These are phyloP conservation scores for Pterostichus niger DNA, from an alignment of 2,888 invertebrate species.

Conservation along the genomic window DNA sequence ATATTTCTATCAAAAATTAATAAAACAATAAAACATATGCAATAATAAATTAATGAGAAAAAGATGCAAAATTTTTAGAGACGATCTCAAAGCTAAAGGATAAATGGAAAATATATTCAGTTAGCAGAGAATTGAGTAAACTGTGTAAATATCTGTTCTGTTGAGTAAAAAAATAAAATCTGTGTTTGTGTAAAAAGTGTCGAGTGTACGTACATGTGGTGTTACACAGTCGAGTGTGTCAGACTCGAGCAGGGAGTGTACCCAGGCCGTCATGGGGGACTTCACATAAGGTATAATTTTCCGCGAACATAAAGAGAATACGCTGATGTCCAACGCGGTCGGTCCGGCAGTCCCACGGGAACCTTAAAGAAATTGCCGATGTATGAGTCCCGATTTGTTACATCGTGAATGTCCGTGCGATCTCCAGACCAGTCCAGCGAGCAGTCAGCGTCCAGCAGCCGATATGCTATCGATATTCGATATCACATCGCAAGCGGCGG, in stretches of 20 bases:
- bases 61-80: too few species aligned
- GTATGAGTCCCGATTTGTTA: slow-evolving; percentile 76
- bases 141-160: too few species aligned
- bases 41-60: too few species aligned
- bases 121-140: too few species aligned
- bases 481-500: slow-evolving; percentile 9
- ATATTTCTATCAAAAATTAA: too few species aligned
- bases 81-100: too few species aligned
- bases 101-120: too few species aligned
- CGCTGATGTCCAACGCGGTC: slow-evolving; percentile 75
- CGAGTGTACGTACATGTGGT: not conserved
- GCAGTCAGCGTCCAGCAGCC: not conserved
- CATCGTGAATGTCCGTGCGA: slow-evolving; percentile 69
- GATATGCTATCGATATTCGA: slow-evolving; percentile 51
- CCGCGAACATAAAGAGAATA: slow-evolving; percentile 77
- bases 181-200: not conserved
- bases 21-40: too few species aligned
- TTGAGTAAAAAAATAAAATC: too few species aligned
- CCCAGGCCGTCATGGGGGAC: slow-evolving; percentile 69
- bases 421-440: not conserved
- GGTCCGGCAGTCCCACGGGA: slow-evolving; percentile 74
- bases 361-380: slow-evolving; percentile 78
- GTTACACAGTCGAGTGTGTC: not conserved
- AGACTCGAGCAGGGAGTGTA: not conserved
- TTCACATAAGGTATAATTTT: slow-evolving; percentile 77